A percentile compares a stretch with the other conserved stretches of the same genome.
phyloP scores from a whole-genome alignment of 1,140 invertebrate genomes.

The Papilio dardanus region DNA sequence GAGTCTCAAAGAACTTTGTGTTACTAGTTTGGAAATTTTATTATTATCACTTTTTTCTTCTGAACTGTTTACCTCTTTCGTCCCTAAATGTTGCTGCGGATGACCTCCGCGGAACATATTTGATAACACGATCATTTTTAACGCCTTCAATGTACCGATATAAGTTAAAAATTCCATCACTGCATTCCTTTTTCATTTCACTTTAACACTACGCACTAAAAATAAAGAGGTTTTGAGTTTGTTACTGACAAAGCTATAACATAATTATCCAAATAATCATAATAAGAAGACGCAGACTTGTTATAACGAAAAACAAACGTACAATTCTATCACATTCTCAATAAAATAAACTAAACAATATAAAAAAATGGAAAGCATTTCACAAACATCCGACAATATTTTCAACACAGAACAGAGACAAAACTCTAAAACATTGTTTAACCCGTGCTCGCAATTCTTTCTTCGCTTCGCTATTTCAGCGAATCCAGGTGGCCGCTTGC shows the following conservation, averaged over 20 bases:
- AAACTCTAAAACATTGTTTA: background rate
- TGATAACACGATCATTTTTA: conserved; percentile 79
- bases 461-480: too few species aligned
- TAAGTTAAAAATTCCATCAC: conserved; percentile 78
- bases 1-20: conserved; percentile 66
- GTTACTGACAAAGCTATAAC: conserved; percentile 41
- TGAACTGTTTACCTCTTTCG: conserved; percentile 49
- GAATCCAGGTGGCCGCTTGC: too few species aligned
- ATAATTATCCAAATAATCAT: background rate
- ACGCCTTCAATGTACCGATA: conserved; percentile 69
- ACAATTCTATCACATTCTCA: too few species aligned
- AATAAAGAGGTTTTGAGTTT: conserved; percentile 65
- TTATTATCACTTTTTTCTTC: conserved; percentile 52
- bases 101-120: conserved; percentile 74
- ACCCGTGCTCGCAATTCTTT: too few species aligned
- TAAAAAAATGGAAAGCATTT: too few species aligned
- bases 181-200: conserved; percentile 76
- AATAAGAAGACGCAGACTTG: background rate
- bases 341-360: too few species aligned
- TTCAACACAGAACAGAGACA: too few species aligned
- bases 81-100: conserved; percentile 60
- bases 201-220: conserved; percentile 50
- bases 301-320: too few species aligned
- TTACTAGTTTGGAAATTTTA: conserved; percentile 55
- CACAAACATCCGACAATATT: too few species aligned